Evolutionary conservation across 2,797 vertebrate genomes (phyloP), one percentile per base, ranked within the genome.

Genomic region (Apogon hyalosoma): DNA sequence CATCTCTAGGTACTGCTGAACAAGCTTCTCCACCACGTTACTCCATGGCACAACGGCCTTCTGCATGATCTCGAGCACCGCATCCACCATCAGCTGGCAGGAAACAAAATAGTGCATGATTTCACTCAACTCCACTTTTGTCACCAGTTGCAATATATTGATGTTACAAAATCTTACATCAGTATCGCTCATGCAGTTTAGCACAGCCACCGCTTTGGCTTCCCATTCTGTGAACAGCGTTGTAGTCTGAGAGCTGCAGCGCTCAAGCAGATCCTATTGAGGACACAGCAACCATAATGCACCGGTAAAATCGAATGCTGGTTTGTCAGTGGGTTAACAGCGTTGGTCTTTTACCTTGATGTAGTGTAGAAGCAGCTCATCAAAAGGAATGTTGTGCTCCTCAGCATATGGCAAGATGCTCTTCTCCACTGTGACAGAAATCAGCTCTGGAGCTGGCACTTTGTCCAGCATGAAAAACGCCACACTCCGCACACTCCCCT

Each of bases 221-320:
- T 99, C 97, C 97, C 97, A 99, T 0, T 96, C 93, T 0, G 97
- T 97, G 85, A 99, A 99, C 36, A 99, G 91, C 0, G 97, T 97
- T 0, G 91, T 90, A 1, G 95, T 95, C 59, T 95, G 94, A 15
- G 95, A 96, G 74, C 95, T 95, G 74, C 95, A 97, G 19, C 94
- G 94, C 56, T 96, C 95, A 55, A 98, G 85, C 77, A 99, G 90
- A 82, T 99, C 96, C 98, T 99, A 19, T 11, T 7, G 4, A 50
- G 82, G 9, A 63, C 47, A 49, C 4, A 40, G 7, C 14, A 33
- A 24, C 28, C 6, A 28, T 38, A 1, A 36, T 0, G 0, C 11
- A 45, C 50, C 21, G 40, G 1, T 13, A 43, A 31, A 63, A 46
- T 46, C 0, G 46, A 69, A 40, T 3, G 3, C 3, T 0, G 31